phyloP scores from a whole-genome alignment of 2,797 vertebrate genomes.

The Semaprochilodus insignis region DNA sequence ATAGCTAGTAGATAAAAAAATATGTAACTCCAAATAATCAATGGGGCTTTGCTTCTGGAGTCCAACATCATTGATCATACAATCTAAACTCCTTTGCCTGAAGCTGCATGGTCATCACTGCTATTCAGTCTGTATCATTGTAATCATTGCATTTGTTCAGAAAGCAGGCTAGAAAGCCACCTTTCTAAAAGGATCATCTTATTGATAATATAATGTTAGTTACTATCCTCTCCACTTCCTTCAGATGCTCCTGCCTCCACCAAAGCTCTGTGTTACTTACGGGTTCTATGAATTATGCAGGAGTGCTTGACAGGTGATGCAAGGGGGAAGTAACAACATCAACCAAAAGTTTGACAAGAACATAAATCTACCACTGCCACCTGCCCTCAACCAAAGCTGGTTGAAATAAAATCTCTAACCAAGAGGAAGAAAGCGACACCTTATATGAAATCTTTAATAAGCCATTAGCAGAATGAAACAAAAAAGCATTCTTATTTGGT shows the following conservation, averaged over 20 bases:
- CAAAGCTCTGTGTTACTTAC: background rate
- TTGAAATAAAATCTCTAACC: background rate
- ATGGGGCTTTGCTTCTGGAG: background rate
- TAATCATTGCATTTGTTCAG: background rate
- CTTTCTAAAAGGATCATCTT: too few species aligned
- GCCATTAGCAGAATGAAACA: background rate
- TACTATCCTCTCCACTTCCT: background rate
- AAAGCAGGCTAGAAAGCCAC: background rate
- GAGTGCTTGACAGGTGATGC: conserved; percentile 34
- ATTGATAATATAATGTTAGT: background rate
- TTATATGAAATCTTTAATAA: background rate
- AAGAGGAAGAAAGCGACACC: too few species aligned
- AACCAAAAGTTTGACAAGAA: background rate
- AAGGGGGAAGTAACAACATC: conserved; percentile 30
- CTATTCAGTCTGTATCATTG: background rate
- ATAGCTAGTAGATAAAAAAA: background rate
- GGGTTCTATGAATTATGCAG: conserved; percentile 8
- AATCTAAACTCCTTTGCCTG: background rate
- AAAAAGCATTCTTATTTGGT: background rate
- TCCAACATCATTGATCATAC: background rate
- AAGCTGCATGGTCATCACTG: background rate
- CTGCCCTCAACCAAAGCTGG: background rate
- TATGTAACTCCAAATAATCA: background rate
- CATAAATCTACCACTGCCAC: background rate
- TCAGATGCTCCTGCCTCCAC: background rate